Evolutionary conservation across 92 coral and sea anemone genomes (phyloP).

Genomic region (Zoanthus gigantus): DNA sequence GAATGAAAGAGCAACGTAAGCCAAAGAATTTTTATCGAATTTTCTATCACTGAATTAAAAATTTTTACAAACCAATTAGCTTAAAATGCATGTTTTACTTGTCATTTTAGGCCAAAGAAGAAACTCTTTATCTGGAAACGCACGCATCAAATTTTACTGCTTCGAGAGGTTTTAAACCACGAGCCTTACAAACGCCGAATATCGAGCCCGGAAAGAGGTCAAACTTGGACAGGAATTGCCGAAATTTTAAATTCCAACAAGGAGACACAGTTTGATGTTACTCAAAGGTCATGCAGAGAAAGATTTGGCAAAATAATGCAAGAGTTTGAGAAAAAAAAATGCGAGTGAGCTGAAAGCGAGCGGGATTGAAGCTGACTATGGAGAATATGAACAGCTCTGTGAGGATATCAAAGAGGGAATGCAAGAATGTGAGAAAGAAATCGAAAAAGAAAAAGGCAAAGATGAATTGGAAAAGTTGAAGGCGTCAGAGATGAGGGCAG

Average conservation of each 20-base stretch:
- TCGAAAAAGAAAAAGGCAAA: slow-evolving; percentile 54
- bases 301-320: slow-evolving; percentile 45
- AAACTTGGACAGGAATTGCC: slow-evolving; percentile 51
- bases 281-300: slow-evolving; percentile 65
- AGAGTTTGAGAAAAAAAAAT: slow-evolving; percentile 50
- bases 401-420: slow-evolving; percentile 55
- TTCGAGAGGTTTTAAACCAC: slow-evolving; percentile 49
- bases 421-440: slow-evolving; percentile 48
- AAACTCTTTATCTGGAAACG: slow-evolving; percentile 63
- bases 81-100: slow-evolving; percentile 21
- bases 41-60: background rate
- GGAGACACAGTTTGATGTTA: slow-evolving; percentile 54
- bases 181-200: slow-evolving; percentile 51
- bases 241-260: slow-evolving; percentile 33
- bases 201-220: slow-evolving; percentile 48
- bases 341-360: slow-evolving; percentile 51
- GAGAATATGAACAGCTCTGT: slow-evolving; percentile 56
- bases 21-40: slow-evolving; percentile 6
- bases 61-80: slow-evolving; percentile 13
- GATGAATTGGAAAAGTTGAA: slow-evolving; percentile 53
- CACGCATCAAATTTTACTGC: slow-evolving; percentile 47
- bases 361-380: slow-evolving; percentile 64
- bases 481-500: slow-evolving; percentile 49
- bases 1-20: slow-evolving; percentile 23
- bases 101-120: slow-evolving; percentile 41